Evolutionary conservation across 2,113 vertebrate genomes (phyloP).

Genomic region (Thermophis baileyi): DNA sequence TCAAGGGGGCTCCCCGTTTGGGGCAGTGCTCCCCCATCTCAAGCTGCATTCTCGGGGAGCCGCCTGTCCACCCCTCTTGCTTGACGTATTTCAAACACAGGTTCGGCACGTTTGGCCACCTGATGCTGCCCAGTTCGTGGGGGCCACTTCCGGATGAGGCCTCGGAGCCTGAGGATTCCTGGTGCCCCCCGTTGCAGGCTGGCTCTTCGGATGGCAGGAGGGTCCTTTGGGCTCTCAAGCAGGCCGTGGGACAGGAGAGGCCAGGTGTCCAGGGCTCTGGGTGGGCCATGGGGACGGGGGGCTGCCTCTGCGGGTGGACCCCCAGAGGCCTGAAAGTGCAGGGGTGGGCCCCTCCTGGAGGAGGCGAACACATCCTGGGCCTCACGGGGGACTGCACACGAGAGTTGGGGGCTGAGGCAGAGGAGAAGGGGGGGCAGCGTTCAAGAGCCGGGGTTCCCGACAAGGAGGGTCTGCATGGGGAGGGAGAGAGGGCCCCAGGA

Average conservation of each 20-base stretch:
- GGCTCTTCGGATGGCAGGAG: constrained; percentile 47
- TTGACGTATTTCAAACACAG: constrained; percentile 61
- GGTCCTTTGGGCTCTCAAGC: constrained; percentile 23
- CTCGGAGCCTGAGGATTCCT: constrained; percentile 47
- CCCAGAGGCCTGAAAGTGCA: constrained; percentile 61
- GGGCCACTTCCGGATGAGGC: constrained; percentile 23
- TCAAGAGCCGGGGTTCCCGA: background rate
- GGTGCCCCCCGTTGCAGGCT: constrained; percentile 35
- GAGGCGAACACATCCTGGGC: constrained; percentile 66
- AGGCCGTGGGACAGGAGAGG: constrained; percentile 24
- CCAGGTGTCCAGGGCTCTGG: constrained; percentile 37
- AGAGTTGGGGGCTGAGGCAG: constrained; percentile 75
- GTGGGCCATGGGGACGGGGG: constrained; percentile 59
- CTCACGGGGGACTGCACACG: constrained; percentile 70
- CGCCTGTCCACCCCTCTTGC: background rate
- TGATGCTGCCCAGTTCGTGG: constrained; percentile 64
- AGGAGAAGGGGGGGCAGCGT: constrained; percentile 67
- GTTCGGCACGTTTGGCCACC: constrained; percentile 68
- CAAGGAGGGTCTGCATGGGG: background rate
- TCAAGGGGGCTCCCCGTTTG: background rate
- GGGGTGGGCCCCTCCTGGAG: constrained; percentile 37
- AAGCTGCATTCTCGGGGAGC: background rate
- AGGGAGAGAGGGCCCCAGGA: constrained; percentile 28
- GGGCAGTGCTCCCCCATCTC: background rate
- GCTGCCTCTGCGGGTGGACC: constrained; percentile 58